These are phyloP conservation scores for Acanthopagrus latus DNA, from an alignment of 2,797 vertebrate genomes.

Conservation along the genomic window DNA sequence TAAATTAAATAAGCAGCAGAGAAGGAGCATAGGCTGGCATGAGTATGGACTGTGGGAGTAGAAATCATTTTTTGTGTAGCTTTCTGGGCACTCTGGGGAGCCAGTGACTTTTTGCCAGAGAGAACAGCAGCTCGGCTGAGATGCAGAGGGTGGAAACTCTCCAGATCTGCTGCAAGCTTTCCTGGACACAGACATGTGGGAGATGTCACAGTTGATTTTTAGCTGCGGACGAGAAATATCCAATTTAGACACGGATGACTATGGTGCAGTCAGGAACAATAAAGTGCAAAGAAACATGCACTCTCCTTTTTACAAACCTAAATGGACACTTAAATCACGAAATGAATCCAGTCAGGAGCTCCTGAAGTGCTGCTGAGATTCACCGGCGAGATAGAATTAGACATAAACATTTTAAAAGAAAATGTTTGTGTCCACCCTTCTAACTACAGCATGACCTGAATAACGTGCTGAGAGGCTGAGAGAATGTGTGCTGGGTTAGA, in stretches of 20 bases:
- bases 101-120: conserved; percentile 52
- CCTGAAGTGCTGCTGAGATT: conserved; percentile 10
- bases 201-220: conserved; percentile 62
- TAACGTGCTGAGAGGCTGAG: conserved; percentile 15
- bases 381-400: background rate
- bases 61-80: conserved; percentile 40
- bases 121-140: conserved; percentile 50
- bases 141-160: conserved; percentile 46
- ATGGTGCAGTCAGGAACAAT: conserved; percentile 29
- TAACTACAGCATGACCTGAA: conserved; percentile 35
- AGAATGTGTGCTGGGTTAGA: conserved; percentile 12
- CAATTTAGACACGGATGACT: conserved; percentile 28
- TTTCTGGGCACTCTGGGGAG: conserved; percentile 46
- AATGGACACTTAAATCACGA: conserved; percentile 38
- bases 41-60: conserved; percentile 2
- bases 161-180: conserved; percentile 61
- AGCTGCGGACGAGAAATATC: conserved; percentile 47
- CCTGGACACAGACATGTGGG: conserved; percentile 56
- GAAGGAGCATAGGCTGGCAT: background rate
- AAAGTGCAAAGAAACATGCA: conserved; percentile 11
- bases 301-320: conserved; percentile 4
- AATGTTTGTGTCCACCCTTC: conserved; percentile 23
- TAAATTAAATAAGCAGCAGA: background rate
- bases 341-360: background rate
- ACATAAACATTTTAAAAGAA: conserved; percentile 20